Percentiles rank a stretch among this genome's conserved stretches.
phyloP scores from a whole-genome alignment of 2,113 vertebrate genomes.

The Perca fluviatilis region DNA sequence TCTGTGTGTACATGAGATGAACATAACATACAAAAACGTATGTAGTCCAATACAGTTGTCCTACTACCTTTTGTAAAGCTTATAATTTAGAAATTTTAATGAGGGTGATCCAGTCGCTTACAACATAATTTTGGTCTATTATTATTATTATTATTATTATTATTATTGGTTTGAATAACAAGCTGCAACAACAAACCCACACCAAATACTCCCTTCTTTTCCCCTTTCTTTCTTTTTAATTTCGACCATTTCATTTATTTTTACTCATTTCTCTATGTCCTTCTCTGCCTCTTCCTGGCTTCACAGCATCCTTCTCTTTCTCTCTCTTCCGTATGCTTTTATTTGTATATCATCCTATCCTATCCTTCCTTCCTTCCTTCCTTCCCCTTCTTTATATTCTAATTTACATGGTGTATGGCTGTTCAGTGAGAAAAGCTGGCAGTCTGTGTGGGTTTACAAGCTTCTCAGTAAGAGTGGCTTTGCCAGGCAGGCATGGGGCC shows the following conservation, averaged over 20 bases:
- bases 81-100: background rate
- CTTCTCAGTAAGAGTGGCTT: conserved; percentile 61
- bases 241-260: background rate
- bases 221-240: background rate
- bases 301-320: background rate
- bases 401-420: conserved; percentile 71
- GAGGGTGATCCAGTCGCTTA: background rate
- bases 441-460: conserved; percentile 62
- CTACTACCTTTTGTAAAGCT: background rate
- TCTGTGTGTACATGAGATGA: background rate
- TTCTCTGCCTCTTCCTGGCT: background rate
- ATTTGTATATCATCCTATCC: conserved; percentile 6
- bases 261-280: background rate
- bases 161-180: background rate
- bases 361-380: background rate
- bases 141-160: no score
- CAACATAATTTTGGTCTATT: conserved; percentile 1
- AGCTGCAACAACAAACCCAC: background rate
- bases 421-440: conserved; percentile 61
- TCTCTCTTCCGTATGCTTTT: background rate
- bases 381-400: conserved; percentile 31
- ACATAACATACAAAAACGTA: background rate
- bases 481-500: conserved; percentile 53
- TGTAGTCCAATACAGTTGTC: background rate
- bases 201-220: background rate